Evolutionary conservation across 2,888 invertebrate species (phyloP).

Genomic region (Rhodophaea formosa): DNA sequence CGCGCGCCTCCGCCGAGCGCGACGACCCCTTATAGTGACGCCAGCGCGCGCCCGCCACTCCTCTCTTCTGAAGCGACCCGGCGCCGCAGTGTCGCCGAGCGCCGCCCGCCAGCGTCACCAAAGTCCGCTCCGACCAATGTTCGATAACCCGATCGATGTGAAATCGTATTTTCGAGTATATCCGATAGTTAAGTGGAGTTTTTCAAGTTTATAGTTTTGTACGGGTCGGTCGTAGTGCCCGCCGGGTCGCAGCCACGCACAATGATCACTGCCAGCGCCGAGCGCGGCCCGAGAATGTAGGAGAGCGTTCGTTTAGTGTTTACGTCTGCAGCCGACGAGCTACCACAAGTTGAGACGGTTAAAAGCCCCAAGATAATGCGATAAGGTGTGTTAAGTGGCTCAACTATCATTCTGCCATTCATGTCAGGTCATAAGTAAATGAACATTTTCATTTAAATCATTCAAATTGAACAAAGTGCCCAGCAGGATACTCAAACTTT

Average conservation of each 20-base stretch:
- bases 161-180: background rate
- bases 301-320: background rate
- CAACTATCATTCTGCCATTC: too few relatives aligned
- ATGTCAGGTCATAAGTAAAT: too few relatives aligned
- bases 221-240: background rate
- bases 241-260: background rate
- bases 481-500: too few relatives aligned
- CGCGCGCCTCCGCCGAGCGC: constrained; percentile 41
- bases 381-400: background rate
- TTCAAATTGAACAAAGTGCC: too few relatives aligned
- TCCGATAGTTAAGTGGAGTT: background rate
- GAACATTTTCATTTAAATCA: too few relatives aligned
- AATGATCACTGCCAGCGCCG: background rate
- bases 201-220: constrained; percentile 3
- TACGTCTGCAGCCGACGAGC: background rate
- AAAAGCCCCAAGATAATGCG: background rate
- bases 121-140: background rate
- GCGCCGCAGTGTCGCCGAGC: background rate
- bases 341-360: background rate
- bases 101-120: background rate
- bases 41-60: constrained; percentile 27
- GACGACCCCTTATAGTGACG: constrained; percentile 67
- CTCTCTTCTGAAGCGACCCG: constrained; percentile 37
- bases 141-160: background rate
- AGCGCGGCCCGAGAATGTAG: background rate